Percentiles rank a stretch among this genome's conserved stretches.
Evolutionary conservation across 64 coral and sea anemone genomes (phyloP).

Genomic region (Acropora tenuis): DNA sequence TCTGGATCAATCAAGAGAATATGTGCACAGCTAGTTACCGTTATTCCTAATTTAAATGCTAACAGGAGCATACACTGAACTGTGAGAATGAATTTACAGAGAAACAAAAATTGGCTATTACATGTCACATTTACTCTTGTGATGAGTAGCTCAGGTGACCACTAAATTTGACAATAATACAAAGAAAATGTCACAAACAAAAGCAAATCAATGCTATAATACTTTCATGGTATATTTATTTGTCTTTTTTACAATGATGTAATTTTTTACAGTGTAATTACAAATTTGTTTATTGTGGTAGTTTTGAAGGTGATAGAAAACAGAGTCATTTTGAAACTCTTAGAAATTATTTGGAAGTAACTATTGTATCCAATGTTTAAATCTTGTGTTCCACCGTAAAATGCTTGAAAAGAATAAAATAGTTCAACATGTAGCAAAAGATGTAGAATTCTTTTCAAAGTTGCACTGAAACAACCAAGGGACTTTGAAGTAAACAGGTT

Average conservation of each 20-base stretch:
- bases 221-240: constrained; percentile 21
- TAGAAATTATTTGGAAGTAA: not conserved
- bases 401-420: constrained; percentile 5
- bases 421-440: not conserved
- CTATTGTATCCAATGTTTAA: not conserved
- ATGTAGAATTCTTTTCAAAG: constrained; percentile 35
- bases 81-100: not conserved
- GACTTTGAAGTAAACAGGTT: not conserved
- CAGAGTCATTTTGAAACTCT: not conserved
- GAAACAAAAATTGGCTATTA: no score
- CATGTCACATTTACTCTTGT: not conserved
- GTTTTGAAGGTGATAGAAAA: constrained; percentile 11
- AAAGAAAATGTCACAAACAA: not conserved
- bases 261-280: not conserved
- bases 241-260: constrained; percentile 45
- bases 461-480: not conserved
- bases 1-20: no score
- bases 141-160: no score
- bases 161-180: no score
- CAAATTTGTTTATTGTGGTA: not conserved
- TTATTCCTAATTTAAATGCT: no score
- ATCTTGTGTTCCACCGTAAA: not conserved
- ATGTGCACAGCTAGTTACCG: no score
- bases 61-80: not conserved
- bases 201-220: not conserved